These are phyloP conservation scores for Anthonomus grandis DNA, from an alignment of 1,140 invertebrate species.

Conservation along the genomic window DNA sequence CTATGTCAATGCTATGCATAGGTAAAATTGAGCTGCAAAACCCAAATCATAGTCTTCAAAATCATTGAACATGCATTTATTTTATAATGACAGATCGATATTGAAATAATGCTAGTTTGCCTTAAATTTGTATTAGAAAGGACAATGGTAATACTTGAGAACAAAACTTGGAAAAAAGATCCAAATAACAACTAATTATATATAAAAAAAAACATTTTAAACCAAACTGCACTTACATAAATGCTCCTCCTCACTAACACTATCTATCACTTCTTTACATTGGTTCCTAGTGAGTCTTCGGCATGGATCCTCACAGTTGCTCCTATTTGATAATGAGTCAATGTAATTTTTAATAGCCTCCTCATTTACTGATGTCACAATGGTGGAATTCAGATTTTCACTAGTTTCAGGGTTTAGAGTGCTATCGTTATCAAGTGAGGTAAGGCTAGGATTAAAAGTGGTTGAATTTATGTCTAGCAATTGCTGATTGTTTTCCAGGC, in stretches of 20 bases:
- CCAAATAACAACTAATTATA: constrained; percentile 9
- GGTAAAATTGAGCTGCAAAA: too few relatives aligned
- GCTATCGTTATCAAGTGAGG: constrained; percentile 42
- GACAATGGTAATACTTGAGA: constrained; percentile 12
- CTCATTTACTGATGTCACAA: constrained; percentile 17
- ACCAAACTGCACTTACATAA: constrained; percentile 32
- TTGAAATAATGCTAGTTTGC: too few relatives aligned
- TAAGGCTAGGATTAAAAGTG: constrained; percentile 37
- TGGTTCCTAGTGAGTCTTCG: not conserved
- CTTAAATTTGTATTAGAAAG: too few relatives aligned
- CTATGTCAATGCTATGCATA: too few relatives aligned
- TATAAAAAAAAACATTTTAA: constrained; percentile 1
- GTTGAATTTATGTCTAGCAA: constrained; percentile 40
- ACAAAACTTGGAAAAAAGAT: constrained; percentile 3
- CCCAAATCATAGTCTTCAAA: too few relatives aligned
- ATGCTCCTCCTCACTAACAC: constrained; percentile 34
- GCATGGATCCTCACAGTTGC: too few relatives aligned
- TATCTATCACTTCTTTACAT: constrained; percentile 22
- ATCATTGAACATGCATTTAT: too few relatives aligned
- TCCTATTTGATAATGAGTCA: constrained; percentile 20
- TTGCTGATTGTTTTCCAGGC: constrained; percentile 41
- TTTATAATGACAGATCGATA: too few relatives aligned
- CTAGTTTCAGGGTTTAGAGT: constrained; percentile 40
- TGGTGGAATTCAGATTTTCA: not conserved
- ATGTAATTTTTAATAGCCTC: constrained; percentile 30